Conservation (phyloP, 1,140 invertebrate species). For the Neelides sp. region DNA sequence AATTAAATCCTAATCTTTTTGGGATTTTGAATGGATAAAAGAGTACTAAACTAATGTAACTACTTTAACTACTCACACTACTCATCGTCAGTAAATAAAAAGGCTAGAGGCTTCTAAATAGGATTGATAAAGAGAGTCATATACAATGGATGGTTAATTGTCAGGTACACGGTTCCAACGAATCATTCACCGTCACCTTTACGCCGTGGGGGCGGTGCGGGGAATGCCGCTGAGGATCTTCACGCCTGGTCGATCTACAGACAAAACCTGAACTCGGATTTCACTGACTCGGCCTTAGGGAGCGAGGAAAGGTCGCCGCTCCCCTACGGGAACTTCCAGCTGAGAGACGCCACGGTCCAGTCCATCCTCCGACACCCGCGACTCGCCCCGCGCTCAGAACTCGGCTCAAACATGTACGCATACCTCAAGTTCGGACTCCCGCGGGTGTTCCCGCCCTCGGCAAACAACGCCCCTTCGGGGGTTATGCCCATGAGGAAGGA, state of each 20-base stretch:
- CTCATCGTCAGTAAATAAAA: too few species aligned
- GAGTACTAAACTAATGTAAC: too few species aligned
- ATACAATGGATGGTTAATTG: too few species aligned
- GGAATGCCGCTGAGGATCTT: conserved; percentile 64
- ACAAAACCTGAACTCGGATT: conserved; percentile 89
- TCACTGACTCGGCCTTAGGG: conserved; percentile 81
- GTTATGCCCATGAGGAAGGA: conserved; percentile 42
- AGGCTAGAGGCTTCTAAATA: too few species aligned
- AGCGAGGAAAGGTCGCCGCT: conserved; percentile 77
- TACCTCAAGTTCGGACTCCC: conserved; percentile 86
- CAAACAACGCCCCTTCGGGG: conserved; percentile 47
- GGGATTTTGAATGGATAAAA: too few species aligned
- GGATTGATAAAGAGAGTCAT: too few species aligned
- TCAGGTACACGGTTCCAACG: conserved; percentile 16
- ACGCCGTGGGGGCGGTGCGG: conserved; percentile 34
- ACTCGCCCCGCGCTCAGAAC: conserved; percentile 23
- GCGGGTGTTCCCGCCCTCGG: conserved; percentile 72
- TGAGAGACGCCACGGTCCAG: conserved; percentile 81
- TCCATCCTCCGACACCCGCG: conserved; percentile 81
- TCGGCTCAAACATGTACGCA: conserved; percentile 58
- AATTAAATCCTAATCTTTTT: too few species aligned
- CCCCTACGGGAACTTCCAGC: conserved; percentile 83
- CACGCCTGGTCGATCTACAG: conserved; percentile 93
- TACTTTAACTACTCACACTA: too few species aligned
- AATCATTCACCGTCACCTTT: conserved; percentile 11